Evolutionary conservation across 2,888 invertebrate genomes (phyloP), one percentile per base, ranked within the genome.

Genomic region (Sphecodes monilicornis): DNA sequence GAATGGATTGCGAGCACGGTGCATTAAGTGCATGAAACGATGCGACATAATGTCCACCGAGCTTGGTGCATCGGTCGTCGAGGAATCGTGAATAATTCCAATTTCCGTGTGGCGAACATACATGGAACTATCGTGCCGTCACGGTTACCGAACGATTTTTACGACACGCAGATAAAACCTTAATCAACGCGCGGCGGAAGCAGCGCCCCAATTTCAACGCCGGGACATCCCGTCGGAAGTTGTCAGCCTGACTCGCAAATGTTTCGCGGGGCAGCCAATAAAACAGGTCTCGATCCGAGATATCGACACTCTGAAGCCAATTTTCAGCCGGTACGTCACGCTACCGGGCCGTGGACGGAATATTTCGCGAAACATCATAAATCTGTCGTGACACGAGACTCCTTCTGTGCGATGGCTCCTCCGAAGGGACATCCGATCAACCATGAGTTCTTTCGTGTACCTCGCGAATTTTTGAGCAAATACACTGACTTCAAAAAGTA

Each of bases 351-450:
- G 71, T 22, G 57, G 43, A 50, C n/a, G 50, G 29, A 79, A 80
- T 70, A 79, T 74, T 75, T 32, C 29, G 13, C 60, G 69, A 22
- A 13, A 26, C 46, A 18, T 78, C 78, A 71, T 78, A 76, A 84
- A 84, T 84, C 76, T 85, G 54, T 77, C 85, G 64, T 54, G 68
- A 41, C 68, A 57, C 68, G 50, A 76, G 60, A 60, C 75, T 78
- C 43, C 77, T 71, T 60, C 60, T 18, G 60, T 71, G 43, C 50
- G 68, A 29, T 32, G 32, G 11, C 70, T 68, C 26, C 68, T 41
- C 82, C 16, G 43, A 78, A 46, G 68, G 69, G 69, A 64, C 26
- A 29, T 26, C 57, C 60, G 46, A 3, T 43, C 29, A 36, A 1
- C 36, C 22, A 11, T 22, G 22, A 22, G 36, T 29, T 22, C 36